Evolutionary conservation across 2,797 vertebrate species (phyloP).

Genomic region (Eremophila alpestris): DNA sequence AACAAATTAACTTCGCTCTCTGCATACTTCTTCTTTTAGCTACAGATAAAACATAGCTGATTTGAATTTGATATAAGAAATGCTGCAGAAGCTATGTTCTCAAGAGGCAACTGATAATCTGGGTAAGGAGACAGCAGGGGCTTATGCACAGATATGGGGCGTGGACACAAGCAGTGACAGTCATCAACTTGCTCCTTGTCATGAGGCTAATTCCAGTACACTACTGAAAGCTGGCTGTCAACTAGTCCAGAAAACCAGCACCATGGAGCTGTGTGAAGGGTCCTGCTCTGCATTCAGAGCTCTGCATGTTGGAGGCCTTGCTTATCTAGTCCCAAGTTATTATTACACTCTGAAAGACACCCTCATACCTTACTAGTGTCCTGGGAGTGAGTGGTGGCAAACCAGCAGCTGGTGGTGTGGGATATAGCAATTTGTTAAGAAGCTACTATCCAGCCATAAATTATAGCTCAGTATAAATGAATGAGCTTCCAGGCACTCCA

Average conservation of each 20-base stretch:
- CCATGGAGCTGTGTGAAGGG: not conserved
- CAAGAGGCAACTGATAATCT: not conserved
- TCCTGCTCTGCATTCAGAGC: not conserved
- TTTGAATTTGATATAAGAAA: not conserved
- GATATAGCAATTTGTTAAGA: not conserved
- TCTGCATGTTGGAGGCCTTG: not conserved
- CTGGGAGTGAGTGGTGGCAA: not conserved
- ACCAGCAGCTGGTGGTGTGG: not conserved
- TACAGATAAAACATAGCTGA: not conserved
- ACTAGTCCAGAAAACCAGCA: not conserved
- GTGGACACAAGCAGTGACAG: not conserved
- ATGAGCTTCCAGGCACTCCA: not conserved
- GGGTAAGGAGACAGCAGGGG: not conserved
- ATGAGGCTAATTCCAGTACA: not conserved
- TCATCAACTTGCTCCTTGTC: not conserved
- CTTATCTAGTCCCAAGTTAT: not conserved
- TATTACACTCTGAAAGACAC: not conserved
- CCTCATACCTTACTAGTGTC: not conserved
- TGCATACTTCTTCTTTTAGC: not conserved
- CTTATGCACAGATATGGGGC: not conserved
- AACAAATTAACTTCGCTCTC: not conserved
- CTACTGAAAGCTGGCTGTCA: accelerated
- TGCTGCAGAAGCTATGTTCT: not conserved
- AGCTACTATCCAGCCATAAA: not conserved
- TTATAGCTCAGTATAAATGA: not conserved